Conservation (phyloP, 2,888 invertebrate species). For the Gortyna flavago region DNA sequence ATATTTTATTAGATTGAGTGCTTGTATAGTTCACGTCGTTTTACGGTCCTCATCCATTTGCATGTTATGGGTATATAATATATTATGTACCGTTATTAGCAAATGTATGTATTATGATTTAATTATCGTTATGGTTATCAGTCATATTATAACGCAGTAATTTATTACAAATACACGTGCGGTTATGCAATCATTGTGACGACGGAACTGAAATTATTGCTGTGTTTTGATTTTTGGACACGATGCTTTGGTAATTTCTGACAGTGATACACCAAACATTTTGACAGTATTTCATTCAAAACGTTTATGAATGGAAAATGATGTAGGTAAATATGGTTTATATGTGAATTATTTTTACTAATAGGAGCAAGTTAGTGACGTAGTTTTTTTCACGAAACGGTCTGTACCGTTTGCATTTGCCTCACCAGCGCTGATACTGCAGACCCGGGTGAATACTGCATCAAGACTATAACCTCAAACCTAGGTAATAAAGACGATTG, state of each 20-base stretch:
- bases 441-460: not conserved
- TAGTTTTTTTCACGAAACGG: not conserved
- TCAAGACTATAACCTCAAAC: not conserved
- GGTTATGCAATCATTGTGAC: not conserved
- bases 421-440: not conserved
- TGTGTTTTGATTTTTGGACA: not conserved
- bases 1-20: conserved; percentile 6
- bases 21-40: not conserved
- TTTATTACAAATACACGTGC: not conserved
- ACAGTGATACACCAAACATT: not conserved
- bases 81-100: no score
- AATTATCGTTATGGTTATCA: not conserved
- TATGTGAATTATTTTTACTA: not conserved
- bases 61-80: no score
- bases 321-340: not conserved
- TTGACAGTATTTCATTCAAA: not conserved
- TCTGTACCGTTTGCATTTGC: not conserved
- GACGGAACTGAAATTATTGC: not conserved
- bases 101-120: not conserved
- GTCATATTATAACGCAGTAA: not conserved
- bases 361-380: not conserved
- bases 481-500: not conserved
- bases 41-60: not conserved
- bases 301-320: not conserved
- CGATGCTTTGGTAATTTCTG: not conserved